Percentiles rank a stretch among this genome's conserved stretches.
phyloP scores from a whole-genome alignment of 2,113 vertebrate species.

The Cyanoliseus patagonus region DNA sequence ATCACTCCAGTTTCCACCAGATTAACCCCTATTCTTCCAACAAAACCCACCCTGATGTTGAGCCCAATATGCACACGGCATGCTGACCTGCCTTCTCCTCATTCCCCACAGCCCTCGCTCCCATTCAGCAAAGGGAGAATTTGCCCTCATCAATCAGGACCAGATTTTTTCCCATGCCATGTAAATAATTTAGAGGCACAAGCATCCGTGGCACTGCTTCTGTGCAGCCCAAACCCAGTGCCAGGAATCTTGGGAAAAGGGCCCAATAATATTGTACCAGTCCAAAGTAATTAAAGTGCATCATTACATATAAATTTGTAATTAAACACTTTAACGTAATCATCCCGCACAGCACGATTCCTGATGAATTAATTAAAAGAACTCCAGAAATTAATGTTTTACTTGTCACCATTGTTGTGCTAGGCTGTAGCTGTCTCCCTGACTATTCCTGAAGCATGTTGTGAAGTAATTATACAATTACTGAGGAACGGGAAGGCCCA shows the following conservation, averaged over 20 bases:
- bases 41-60: constrained; percentile 16
- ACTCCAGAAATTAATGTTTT: constrained; percentile 90
- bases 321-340: constrained; percentile 94
- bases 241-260: constrained; percentile 85
- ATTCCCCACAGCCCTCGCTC: constrained; percentile 2
- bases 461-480: constrained; percentile 77
- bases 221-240: constrained; percentile 62
- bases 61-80: background rate
- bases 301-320: constrained; percentile 93
- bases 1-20: constrained; percentile 65
- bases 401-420: constrained; percentile 83
- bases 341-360: constrained; percentile 87
- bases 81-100: background rate
- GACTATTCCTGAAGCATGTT: constrained; percentile 75
- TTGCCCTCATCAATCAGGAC: constrained; percentile 45
- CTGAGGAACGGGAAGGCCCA: constrained; percentile 64
- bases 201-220: constrained; percentile 63
- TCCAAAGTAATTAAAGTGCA: constrained; percentile 92
- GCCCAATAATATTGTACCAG: constrained; percentile 89
- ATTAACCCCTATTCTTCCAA: constrained; percentile 57
- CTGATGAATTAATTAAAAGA: constrained; percentile 90
- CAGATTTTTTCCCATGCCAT: constrained; percentile 64
- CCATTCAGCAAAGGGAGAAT: constrained; percentile 13
- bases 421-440: constrained; percentile 66
- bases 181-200: constrained; percentile 78